phyloP scores from a whole-genome alignment of 2,113 vertebrate species.

The Tragelaphus buxtoni region DNA sequence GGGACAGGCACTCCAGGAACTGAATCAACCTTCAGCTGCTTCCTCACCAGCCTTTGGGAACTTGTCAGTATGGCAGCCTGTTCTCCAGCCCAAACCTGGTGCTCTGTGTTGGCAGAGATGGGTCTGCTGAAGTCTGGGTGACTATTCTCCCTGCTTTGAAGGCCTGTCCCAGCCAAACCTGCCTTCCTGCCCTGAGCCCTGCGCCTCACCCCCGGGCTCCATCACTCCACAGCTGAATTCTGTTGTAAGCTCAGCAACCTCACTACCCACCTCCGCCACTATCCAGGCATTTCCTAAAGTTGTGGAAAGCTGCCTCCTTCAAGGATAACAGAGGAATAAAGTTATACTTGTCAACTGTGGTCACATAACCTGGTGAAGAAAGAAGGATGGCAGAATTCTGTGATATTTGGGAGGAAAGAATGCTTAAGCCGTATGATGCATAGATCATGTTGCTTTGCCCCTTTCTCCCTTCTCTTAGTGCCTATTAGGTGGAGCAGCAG shows the following conservation, averaged over 20 bases:
- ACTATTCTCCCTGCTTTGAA: background rate
- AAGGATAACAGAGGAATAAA: background rate
- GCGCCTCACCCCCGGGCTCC: rapidly evolving
- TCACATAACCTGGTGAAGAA: background rate
- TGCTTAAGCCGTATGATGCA: rapidly evolving
- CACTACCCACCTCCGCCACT: rapidly evolving
- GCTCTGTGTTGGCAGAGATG: rapidly evolving
- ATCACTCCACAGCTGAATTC: rapidly evolving
- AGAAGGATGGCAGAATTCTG: background rate
- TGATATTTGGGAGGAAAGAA: no score
- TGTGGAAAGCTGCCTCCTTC: rapidly evolving
- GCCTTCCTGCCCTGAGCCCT: rapidly evolving
- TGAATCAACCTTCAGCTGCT: rapidly evolving
- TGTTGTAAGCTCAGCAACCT: rapidly evolving
- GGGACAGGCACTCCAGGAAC: background rate
- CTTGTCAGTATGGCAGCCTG: rapidly evolving
- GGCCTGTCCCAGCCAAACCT: rapidly evolving
- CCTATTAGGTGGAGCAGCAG: no score
- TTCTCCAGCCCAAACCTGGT: background rate
- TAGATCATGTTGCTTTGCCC: rapidly evolving
- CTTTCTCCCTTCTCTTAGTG: background rate
- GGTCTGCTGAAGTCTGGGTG: rapidly evolving
- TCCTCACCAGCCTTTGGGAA: background rate
- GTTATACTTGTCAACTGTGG: no score
- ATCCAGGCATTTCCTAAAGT: rapidly evolving